phyloP scores from a whole-genome alignment of 2,113 vertebrate species.

The Dunckerocampus dactyliophorus region DNA sequence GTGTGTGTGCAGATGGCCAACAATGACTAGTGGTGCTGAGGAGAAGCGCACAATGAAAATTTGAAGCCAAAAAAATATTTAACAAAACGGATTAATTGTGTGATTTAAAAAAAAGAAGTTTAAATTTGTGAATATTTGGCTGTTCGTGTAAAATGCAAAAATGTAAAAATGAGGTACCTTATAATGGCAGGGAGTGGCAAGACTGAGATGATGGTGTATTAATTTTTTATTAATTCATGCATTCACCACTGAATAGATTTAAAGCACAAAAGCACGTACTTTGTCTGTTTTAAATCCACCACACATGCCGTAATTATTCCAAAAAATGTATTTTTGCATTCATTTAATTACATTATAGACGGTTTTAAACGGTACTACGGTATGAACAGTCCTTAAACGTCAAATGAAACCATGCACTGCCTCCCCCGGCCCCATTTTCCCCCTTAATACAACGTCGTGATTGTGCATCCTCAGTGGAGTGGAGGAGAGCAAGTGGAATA shows the following conservation, averaged over 20 bases:
- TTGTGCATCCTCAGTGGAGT: slow-evolving; percentile 14
- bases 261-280: background rate
- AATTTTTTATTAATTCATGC: slow-evolving; percentile 13
- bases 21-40: background rate
- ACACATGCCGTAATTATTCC: background rate
- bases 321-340: no score
- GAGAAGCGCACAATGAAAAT: background rate
- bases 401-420: background rate
- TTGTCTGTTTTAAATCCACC: no score
- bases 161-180: background rate
- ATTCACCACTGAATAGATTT: background rate
- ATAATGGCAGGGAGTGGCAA: slow-evolving; percentile 33
- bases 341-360: no score
- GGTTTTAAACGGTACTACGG: no score
- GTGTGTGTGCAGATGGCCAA: background rate
- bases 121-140: no score
- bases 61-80: no score
- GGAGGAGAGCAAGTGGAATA: slow-evolving; percentile 35
- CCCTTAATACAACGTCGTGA: background rate
- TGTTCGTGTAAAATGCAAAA: no score
- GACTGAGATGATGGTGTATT: slow-evolving; percentile 45
- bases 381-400: background rate
- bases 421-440: background rate
- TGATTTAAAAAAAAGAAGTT: background rate
- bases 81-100: background rate